These are phyloP conservation scores for Diabrotica balteata DNA, from an alignment of 2,888 invertebrate species.

Conservation along the genomic window DNA sequence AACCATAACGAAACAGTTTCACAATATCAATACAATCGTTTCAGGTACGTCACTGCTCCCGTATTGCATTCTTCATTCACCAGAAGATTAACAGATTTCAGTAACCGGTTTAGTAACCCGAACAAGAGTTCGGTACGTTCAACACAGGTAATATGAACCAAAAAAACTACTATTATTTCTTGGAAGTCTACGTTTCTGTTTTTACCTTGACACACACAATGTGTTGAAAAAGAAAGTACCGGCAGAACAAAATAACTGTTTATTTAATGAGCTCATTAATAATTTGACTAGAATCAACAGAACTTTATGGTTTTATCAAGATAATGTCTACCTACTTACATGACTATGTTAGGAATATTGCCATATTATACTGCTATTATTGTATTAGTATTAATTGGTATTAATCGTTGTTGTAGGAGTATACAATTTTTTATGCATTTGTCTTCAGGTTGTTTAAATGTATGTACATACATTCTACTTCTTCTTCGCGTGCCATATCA, in stretches of 20 bases:
- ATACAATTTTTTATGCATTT: no score
- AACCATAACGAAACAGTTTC: no score
- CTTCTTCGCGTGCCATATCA: no score
- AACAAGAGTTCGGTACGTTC: background rate
- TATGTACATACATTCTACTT: no score
- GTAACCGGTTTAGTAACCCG: constrained; percentile 4
- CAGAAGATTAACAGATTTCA: background rate
- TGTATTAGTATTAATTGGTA: no score
- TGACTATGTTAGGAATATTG: no score
- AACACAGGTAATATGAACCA: background rate
- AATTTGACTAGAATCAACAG: no score
- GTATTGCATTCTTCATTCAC: constrained; percentile 8
- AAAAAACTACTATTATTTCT: background rate
- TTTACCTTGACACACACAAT: background rate
- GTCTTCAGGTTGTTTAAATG: no score
- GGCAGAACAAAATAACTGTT: background rate
- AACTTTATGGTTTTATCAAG: no score
- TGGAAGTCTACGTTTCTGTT: background rate
- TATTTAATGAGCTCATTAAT: background rate
- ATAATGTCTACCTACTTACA: no score
- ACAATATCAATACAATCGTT: background rate
- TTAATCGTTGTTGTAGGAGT: no score
- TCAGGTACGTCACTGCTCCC: constrained; percentile 3
- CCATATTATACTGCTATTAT: no score
- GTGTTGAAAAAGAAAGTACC: background rate